phyloP scores from a whole-genome alignment of 2,113 vertebrate species.

The Vulpes vulpes region DNA sequence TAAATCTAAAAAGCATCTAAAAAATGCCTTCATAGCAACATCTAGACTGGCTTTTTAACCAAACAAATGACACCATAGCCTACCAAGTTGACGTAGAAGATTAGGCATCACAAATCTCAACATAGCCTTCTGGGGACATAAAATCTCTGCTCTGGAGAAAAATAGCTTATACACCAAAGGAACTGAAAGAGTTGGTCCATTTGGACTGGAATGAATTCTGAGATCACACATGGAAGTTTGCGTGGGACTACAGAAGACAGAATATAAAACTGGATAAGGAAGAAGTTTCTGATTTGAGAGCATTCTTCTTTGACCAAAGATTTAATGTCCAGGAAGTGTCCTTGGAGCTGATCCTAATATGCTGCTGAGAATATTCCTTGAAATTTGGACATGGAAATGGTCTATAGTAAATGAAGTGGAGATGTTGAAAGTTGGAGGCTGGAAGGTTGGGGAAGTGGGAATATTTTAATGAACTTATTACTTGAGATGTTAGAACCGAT shows the following conservation, averaged over 20 bases:
- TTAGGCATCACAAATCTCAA: background rate
- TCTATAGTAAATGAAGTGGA: background rate
- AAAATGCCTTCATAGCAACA: background rate
- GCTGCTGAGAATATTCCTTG: background rate
- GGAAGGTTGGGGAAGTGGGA: background rate
- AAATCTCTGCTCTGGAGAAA: background rate
- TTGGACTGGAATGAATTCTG: background rate
- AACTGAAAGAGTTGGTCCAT: background rate
- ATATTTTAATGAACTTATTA: background rate
- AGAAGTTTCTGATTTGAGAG: background rate
- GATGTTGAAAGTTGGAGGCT: no score
- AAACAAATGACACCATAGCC: background rate
- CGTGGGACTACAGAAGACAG: background rate
- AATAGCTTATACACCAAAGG: background rate
- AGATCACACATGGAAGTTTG: background rate
- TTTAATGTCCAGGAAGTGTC: background rate
- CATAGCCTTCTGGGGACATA: background rate
- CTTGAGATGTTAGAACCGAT: background rate
- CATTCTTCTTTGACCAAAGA: background rate
- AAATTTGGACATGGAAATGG: background rate
- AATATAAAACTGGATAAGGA: background rate
- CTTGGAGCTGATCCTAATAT: background rate
- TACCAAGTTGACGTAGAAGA: background rate
- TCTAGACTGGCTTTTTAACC: background rate
- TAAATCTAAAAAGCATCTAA: background rate